phyloP scores from a whole-genome alignment of 2,888 invertebrate genomes.

The Caenorhabditis doughertyi region DNA sequence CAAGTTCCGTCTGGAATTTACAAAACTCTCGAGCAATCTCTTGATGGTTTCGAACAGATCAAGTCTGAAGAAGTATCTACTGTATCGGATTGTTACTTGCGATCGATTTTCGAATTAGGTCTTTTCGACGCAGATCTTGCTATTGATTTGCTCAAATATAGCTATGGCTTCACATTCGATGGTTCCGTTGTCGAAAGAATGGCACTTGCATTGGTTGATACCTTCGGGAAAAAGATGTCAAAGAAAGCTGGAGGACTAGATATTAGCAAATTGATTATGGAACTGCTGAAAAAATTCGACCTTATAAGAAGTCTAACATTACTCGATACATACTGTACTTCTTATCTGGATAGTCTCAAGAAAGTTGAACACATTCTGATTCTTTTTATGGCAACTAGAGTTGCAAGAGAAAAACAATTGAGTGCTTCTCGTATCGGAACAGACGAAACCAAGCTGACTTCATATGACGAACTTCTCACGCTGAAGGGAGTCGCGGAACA shows the following conservation, averaged over 20 bases:
- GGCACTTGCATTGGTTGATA: constrained; percentile 51
- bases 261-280: constrained; percentile 22
- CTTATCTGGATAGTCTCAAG: constrained; percentile 28
- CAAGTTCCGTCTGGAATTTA: constrained; percentile 59
- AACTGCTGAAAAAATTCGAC: constrained; percentile 37
- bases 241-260: constrained; percentile 20
- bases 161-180: constrained; percentile 9
- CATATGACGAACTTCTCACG: constrained; percentile 22
- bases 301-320: constrained; percentile 28
- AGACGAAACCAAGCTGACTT: not conserved
- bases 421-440: constrained; percentile 18
- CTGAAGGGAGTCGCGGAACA: constrained; percentile 34
- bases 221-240: constrained; percentile 50
- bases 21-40: constrained; percentile 8
- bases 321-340: constrained; percentile 20
- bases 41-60: constrained; percentile 50
- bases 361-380: constrained; percentile 47
- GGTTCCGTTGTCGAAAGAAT: constrained; percentile 37
- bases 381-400: constrained; percentile 44
- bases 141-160: constrained; percentile 29
- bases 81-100: constrained; percentile 46
- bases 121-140: constrained; percentile 52
- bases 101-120: constrained; percentile 54
- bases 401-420: constrained; percentile 56
- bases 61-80: constrained; percentile 10